Evolutionary conservation across 2,113 vertebrate genomes (phyloP), one percentile per base, ranked within the genome.

Genomic region (Turdus rufiventris): DNA sequence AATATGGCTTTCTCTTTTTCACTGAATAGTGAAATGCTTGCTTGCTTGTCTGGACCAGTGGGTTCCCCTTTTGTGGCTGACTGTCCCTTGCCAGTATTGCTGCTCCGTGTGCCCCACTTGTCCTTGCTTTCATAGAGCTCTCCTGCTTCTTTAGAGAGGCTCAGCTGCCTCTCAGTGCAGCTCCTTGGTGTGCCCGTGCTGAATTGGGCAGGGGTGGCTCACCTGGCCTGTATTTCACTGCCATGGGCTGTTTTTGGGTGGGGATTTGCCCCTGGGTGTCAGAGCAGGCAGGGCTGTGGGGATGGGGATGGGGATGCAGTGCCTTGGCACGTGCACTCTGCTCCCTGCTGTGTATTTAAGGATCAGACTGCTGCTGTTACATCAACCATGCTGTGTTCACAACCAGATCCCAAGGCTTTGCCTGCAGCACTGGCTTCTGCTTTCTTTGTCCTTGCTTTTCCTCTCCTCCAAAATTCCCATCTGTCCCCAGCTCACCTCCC

Each of bases 291-390:
- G 66, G 58, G 66, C 9, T 5, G 25, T 38, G 40, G 47, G 42
- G n/a, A 19, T 2, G 1, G 42, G 29, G 21, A 10, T 36, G 51
- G 43, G 16, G 43, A 5, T 42, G 48, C 40, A 16, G 42, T 10
- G 18, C 66, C 56, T 36, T 38, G 18, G 63, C 20, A 6, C 0
- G 0, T 21, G 23, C 31, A 0, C 42, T 61, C 56, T 43, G 36
- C 34, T 91, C 26, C 19, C n/a, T 36, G 33, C 54, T 57, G 43
- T 40, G 6, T 19, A 1, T 25, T 53, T 31, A 17, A 23, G 38
- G 36, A 4, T 68, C 12, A 0, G 5, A 8, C 11, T 0, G 4
- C 43, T 66, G n/a, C 50, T 65, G 7, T 0, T 1, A 6, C 38
- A 34, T 11, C 2, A 5, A 4, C 66, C 18, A 3, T 25, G 58